Evolutionary conservation across 37 sponge, comb jelly and placozoan species (phyloP).

Genomic region (Lycopodina hypogea): DNA sequence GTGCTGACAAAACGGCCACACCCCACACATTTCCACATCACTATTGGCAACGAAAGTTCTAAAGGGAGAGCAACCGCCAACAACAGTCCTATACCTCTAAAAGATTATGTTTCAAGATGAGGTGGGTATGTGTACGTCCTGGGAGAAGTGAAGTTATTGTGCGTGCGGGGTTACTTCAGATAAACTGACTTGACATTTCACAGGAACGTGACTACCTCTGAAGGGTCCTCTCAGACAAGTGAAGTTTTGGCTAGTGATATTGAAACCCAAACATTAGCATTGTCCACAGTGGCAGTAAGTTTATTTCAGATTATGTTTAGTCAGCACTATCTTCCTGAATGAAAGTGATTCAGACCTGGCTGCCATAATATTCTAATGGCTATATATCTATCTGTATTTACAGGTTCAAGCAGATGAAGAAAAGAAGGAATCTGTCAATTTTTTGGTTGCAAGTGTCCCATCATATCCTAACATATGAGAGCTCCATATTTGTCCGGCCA

Average conservation of each 20-base stretch:
- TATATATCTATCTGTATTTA: not conserved
- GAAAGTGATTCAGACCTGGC: not conserved
- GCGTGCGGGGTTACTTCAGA: not conserved
- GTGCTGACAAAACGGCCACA: too few species aligned
- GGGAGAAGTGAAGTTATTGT: slow-evolving; percentile 40
- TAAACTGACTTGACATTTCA: not conserved
- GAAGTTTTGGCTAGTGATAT: slow-evolving; percentile 72
- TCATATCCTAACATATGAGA: too few species aligned
- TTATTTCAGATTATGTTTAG: not conserved
- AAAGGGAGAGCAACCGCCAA: not conserved
- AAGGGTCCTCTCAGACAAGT: slow-evolving; percentile 64
- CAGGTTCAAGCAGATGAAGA: slow-evolving; percentile 64
- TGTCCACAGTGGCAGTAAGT: slow-evolving; percentile 22
- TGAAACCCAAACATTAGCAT: slow-evolving; percentile 37
- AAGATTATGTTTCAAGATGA: slow-evolving; percentile 50
- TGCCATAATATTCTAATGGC: not conserved
- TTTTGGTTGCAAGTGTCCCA: too few species aligned
- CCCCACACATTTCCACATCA: too few species aligned
- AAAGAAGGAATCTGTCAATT: slow-evolving; percentile 1
- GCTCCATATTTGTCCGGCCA: too few species aligned
- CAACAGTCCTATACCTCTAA: not conserved
- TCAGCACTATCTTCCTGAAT: too few species aligned
- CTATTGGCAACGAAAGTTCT: not conserved
- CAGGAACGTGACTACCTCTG: slow-evolving; percentile 3
- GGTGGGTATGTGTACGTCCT: slow-evolving; percentile 36